Evolutionary conservation across 1,140 invertebrate species (phyloP), one percentile per base, ranked within the genome.

Genomic region (Protaetia brevitarsis): DNA sequence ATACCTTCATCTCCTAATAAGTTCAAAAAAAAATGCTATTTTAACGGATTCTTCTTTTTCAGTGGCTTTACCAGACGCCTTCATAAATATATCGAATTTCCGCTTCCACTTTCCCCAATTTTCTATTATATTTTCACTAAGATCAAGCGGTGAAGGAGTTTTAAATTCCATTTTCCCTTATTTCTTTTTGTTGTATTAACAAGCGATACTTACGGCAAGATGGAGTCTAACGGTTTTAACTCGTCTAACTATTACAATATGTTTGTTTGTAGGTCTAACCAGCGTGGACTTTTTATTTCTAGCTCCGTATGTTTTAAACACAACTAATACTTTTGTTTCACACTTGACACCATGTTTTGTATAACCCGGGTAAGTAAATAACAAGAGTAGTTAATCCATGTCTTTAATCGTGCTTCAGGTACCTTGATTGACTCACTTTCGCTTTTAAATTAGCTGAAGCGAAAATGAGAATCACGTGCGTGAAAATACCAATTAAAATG

Each of bases 11-110:
- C 34, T 8, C 16, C 61, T 16, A 63, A 10, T 21, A 63, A 1
- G 36, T 63, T 63, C 31, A 63, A 37, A 11, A 63, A 27, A 36
- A 34, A 41, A 10, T n/a, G 61, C 61, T 19, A 51, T 51, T 51
- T 51, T 51, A 51, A 51, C 45, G 7, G 13, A 19, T 51, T 51
- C 45, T 16, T 51, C 8, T 8, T 51, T 6, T 51, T 19, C 13
- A 23, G 13, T 51, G 21, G 13, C 45, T 51, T 51, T 51, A 2
- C 21, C 13, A 16, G 45, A 51, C 21, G 45, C 45, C 21, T 51
- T 51, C 45, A 51, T 51, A 51, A 19, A 51, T 19, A 51, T 16
- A 16, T 51, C 21, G 21, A 51, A 51, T 23, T 51, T 51, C 21
- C 21, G 45, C 21, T 51, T 51, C 45, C 8, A 51, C 13, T 19